These are phyloP conservation scores for Geodia barretti DNA, from an alignment of 37 sponge, comb jelly and placozoan species.

Conservation along the genomic window DNA sequence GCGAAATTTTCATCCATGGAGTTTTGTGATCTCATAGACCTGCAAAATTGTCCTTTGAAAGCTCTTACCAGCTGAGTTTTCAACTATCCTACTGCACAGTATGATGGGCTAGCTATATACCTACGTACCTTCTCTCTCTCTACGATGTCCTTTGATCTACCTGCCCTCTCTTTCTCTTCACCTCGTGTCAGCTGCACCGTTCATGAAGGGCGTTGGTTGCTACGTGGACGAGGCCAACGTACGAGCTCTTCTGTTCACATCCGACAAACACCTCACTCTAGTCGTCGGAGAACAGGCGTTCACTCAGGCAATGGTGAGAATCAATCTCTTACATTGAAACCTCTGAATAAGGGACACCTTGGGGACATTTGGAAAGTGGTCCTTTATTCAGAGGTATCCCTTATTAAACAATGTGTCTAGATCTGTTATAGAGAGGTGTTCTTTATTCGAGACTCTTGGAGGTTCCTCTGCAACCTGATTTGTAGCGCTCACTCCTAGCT, in stretches of 20 bases:
- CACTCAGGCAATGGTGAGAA: conserved; percentile 58
- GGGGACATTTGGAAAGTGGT: too few species aligned
- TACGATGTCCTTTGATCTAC: not conserved
- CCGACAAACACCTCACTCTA: conserved; percentile 22
- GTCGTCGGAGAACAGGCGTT: conserved; percentile 44
- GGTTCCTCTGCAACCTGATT: too few species aligned
- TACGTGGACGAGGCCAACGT: conserved; percentile 39
- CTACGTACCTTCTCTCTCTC: not conserved
- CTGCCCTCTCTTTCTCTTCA: not conserved
- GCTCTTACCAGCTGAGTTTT: too few species aligned
- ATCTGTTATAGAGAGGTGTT: not conserved
- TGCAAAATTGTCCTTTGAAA: too few species aligned
- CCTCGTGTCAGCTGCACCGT: conserved; percentile 35
- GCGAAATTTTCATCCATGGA: too few species aligned
- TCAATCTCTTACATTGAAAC: not conserved
- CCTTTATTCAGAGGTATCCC: not conserved
- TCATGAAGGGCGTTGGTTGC: conserved; percentile 27
- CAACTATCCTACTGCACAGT: too few species aligned
- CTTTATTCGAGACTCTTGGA: too few species aligned
- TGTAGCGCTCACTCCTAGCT: too few species aligned
- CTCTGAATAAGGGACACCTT: too few species aligned
- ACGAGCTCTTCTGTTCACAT: conserved; percentile 34
- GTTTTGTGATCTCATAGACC: too few species aligned
- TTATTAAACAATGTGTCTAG: not conserved
- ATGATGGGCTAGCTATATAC: too few species aligned